Percentiles rank a stretch among this genome's conserved stretches.
phyloP scores from a whole-genome alignment of 2,113 vertebrate genomes.

The Zootoca vivipara region DNA sequence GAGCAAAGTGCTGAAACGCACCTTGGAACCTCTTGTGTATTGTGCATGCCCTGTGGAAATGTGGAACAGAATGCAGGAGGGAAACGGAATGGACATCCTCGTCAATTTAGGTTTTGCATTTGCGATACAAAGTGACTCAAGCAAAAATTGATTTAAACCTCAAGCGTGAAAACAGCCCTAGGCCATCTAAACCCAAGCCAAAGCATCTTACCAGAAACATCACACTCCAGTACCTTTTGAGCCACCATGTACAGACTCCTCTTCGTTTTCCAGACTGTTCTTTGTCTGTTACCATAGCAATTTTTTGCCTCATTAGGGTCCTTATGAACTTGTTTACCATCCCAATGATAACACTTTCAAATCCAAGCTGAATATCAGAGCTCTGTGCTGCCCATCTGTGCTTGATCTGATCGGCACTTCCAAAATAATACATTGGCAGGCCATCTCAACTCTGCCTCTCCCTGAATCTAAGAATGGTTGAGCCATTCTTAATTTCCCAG shows the following conservation, averaged over 20 bases:
- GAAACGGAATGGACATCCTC: neutral
- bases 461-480: neutral
- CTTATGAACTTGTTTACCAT: constrained; percentile 72
- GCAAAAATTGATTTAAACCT: constrained; percentile 2
- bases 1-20: neutral
- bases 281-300: constrained; percentile 69
- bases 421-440: constrained; percentile 46
- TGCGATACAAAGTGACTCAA: neutral
- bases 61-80: neutral
- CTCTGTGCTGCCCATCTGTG: constrained; percentile 68
- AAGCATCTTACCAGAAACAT: neutral
- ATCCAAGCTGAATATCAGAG: constrained; percentile 59
- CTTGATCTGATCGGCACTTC: constrained; percentile 44
- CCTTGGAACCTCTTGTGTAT: neutral
- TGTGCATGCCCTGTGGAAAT: neutral
- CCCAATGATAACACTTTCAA: constrained; percentile 61
- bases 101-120: neutral
- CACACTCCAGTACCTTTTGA: neutral
- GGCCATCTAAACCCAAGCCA: constrained; percentile 9
- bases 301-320: constrained; percentile 61
- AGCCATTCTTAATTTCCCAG: neutral
- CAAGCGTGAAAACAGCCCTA: neutral
- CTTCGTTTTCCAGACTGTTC: constrained; percentile 57
- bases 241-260: constrained; percentile 31
- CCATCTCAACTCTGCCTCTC: constrained; percentile 31